phyloP scores from a whole-genome alignment of 2,888 invertebrate species.

The Drosophila neotestacea region DNA sequence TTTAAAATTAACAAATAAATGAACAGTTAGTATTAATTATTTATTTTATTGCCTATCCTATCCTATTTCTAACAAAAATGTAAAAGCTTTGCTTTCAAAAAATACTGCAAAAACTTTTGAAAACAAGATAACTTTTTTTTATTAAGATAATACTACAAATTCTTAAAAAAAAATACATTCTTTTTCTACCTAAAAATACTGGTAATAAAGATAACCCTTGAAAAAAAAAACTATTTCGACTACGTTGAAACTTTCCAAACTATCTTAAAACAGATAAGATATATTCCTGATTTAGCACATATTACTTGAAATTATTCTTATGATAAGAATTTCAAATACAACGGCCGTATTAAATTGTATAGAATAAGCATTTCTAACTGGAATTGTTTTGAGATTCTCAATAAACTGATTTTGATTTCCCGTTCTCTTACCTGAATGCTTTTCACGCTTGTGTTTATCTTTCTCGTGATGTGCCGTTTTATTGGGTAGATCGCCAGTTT shows the following conservation, averaged over 20 bases:
- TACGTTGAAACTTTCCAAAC: too few relatives aligned
- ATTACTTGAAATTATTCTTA: not conserved
- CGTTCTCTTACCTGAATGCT: conserved; percentile 76
- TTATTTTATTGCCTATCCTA: too few relatives aligned
- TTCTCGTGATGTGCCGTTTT: conserved; percentile 77
- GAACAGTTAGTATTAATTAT: not conserved
- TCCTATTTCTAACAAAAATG: too few relatives aligned
- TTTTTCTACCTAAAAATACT: too few relatives aligned
- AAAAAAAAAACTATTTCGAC: too few relatives aligned
- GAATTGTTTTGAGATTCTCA: not conserved
- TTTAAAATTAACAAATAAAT: not conserved
- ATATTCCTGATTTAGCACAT: conserved; percentile 2
- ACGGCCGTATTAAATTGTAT: not conserved
- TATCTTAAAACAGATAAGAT: conserved; percentile 2
- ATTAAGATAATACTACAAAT: too few relatives aligned
- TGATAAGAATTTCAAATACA: not conserved
- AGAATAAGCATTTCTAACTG: not conserved
- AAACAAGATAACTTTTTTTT: too few relatives aligned
- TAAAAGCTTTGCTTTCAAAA: too few relatives aligned
- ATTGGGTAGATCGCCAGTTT: conserved; percentile 71
- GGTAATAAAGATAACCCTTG: too few relatives aligned
- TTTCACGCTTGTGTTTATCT: conserved; percentile 83
- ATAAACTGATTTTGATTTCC: not conserved
- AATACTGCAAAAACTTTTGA: too few relatives aligned
- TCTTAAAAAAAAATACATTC: too few relatives aligned